Base-by-base conservation (phyloP, 2,888 invertebrate genomes). In the Lacanobia wlatinum region DNA sequence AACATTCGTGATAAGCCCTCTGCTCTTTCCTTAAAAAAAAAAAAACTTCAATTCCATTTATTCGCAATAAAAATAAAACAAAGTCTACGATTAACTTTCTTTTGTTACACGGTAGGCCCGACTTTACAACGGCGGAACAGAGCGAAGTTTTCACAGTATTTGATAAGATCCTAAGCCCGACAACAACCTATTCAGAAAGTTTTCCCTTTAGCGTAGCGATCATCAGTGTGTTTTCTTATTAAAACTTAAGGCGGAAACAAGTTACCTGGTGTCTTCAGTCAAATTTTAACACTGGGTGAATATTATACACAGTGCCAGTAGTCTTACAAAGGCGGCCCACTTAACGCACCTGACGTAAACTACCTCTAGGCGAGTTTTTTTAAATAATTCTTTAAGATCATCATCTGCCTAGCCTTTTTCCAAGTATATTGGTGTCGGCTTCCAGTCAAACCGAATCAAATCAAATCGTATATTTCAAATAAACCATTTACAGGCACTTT, bases 241-340 rank as follows among this genome's bases (percentile, higher is more conserved):
- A 80, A 80, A 84, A 78, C 64, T 84, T 76, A 55, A 56, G 73
- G 46, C 58, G 62, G 71, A 50, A 75, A 74, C 72, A 74, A 84
- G 66, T 80, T 82, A 78, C 76, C 82, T 81, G 78, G 65, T 72
- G 64, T 70, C 63, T 84, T 76, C 76, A 75, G 76, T 80, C 66
- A 79, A 85, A 84, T 84, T 84, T 43, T 21, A 86, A 85, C 87
- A 84, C 83, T 85, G 78, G 78, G 76, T 83, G 66, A 9, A 23
- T 21, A 75, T 86, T 87, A 6, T 34, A 34, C 34, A 34, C 34
- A 5, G 2, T 34, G 34, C 34, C 34, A 34, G 34, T 34, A 34
- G 34, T 34, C 6, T 34, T 34, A 34, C 4, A 34, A 34, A 34
- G 4, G 34, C 34, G 6, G 34, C 34, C 6, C 34, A 34, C 34